Evolutionary conservation across 2,888 invertebrate genomes (phyloP), one percentile per base, ranked within the genome.

Genomic region (Drosophila mimica): DNA sequence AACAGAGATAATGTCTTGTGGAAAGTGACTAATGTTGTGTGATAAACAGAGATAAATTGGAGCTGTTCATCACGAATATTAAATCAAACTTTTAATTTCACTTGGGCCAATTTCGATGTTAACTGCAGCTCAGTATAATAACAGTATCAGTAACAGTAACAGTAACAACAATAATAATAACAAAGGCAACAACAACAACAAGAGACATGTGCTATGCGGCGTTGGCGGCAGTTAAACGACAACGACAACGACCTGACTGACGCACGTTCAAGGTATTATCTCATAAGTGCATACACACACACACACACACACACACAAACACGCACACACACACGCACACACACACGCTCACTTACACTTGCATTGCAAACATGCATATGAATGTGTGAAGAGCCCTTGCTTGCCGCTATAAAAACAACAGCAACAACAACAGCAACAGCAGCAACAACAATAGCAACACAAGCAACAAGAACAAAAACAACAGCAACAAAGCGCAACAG

Each of bases 241-340:
- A 81, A 79, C 81, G 80, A 78, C 86, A 89, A 87, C 89, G 88
- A 81, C 89, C 88, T 88, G 87, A 66, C 81, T 87, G 88, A 79
- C 89, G 88, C 88, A 87, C 89, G 87, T 90, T 90, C 88, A 88
- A 88, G 88, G 88, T 90, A 88, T 90, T 88, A 88, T 88, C 88
- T 87, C 88, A 90, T 81, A 88, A 73, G 74, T 63, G 81, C 68
- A 74, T 53, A 56, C 25, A 60, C 70, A 48, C 60, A 56, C 49
- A 25, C 25, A 56, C 59, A 70, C 66, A 67, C 62, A 68, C 57
- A 43, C n/a, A 56, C 25, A 3, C 3, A 25, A 25, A 3, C 25
- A 68, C 52, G 49, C 20, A 59, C 66, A 40, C 52, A 54, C 49
- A 57, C 59, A 66, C 64, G 61, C 63, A 69, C 56, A 31, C 20